Conservation (phyloP, 2,797 vertebrate species). For the Morus bassanus region DNA sequence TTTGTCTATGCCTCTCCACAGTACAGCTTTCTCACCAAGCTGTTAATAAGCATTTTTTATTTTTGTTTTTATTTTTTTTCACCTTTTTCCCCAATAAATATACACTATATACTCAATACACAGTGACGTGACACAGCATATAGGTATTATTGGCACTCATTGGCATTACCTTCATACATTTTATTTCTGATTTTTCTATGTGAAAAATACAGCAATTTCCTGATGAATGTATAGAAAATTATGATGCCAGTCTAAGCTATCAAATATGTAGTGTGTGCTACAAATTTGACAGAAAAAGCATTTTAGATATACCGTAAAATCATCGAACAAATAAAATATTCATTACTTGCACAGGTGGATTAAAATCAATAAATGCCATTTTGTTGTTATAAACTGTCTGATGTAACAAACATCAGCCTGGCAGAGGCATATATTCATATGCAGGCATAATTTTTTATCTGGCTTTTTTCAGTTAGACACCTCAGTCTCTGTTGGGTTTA, state of each 20-base stretch:
- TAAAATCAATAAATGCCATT: constrained; percentile 55
- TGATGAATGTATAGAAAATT: neutral
- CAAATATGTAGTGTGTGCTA: neutral
- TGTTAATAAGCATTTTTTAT: neutral
- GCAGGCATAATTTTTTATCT: neutral
- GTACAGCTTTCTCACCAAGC: neutral
- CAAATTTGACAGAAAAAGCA: neutral
- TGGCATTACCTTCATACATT: neutral
- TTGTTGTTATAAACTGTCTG: constrained; percentile 25
- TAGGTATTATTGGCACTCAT: neutral
- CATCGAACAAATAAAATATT: constrained; percentile 22
- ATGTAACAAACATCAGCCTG: constrained; percentile 26
- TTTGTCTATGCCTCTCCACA: neutral
- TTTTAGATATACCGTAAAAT: constrained; percentile 15
- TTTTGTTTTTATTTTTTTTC: neutral
- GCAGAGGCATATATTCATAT: neutral
- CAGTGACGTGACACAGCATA: neutral
- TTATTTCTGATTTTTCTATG: neutral
- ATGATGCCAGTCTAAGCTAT: neutral
- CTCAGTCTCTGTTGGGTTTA: neutral
- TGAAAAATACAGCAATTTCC: neutral
- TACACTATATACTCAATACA: neutral
- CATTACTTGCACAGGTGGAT: constrained; percentile 40
- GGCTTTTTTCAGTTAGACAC: neutral
- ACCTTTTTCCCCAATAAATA: neutral